Evolutionary conservation across 2,888 invertebrate species (phyloP).

Genomic region (Apodemia hepburni): DNA sequence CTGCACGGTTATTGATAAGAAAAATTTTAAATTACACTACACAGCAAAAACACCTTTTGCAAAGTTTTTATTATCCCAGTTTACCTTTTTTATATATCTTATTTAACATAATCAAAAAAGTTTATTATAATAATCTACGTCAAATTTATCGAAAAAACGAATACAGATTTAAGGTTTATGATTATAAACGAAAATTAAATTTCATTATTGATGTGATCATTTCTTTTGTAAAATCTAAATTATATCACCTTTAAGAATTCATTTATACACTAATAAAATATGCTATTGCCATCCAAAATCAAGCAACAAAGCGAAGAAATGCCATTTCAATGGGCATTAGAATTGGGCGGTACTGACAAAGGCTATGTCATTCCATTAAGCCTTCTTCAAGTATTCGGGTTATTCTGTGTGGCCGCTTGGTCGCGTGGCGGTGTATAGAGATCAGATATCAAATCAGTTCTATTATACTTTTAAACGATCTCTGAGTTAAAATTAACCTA

Average conservation of each 20-base stretch:
- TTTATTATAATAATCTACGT: background rate
- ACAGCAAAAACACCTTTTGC: too few relatives aligned
- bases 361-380: slow-evolving; percentile 78
- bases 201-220: slow-evolving; percentile 34
- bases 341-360: slow-evolving; percentile 79
- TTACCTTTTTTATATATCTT: background rate
- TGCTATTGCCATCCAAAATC: slow-evolving; percentile 76
- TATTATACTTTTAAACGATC: slow-evolving; percentile 44
- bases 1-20: too few relatives aligned
- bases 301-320: slow-evolving; percentile 78
- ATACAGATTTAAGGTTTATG: background rate
- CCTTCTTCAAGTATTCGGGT: slow-evolving; percentile 72
- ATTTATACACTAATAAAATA: slow-evolving; percentile 74
- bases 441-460: slow-evolving; percentile 74
- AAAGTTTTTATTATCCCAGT: too few relatives aligned
- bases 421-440: slow-evolving; percentile 66
- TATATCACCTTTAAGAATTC: slow-evolving; percentile 61
- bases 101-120: background rate
- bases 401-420: slow-evolving; percentile 70
- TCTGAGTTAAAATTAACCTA: slow-evolving; percentile 19
- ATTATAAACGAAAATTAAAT: slow-evolving; percentile 41
- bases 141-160: background rate
- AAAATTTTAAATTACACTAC: too few relatives aligned
- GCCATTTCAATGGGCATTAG: slow-evolving; percentile 79
- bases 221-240: slow-evolving; percentile 36